Conservation (phyloP, 2,113 vertebrate species). For the Corythaixoides concolor region DNA sequence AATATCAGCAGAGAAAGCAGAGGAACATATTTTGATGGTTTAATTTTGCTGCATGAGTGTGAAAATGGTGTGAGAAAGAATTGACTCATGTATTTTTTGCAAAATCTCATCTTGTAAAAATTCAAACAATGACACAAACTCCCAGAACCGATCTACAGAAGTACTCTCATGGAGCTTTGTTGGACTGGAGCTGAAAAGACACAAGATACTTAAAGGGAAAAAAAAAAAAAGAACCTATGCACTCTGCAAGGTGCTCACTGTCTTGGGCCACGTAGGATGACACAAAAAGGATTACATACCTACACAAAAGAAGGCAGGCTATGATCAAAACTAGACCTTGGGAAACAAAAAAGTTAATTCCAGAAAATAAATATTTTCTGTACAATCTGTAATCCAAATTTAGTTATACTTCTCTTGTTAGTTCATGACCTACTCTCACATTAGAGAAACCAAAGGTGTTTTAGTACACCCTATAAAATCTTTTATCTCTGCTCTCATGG, state of each 20-base stretch:
- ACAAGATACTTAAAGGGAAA: neutral
- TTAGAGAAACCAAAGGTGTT: neutral
- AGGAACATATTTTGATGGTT: slow-evolving; percentile 7
- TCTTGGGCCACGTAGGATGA: too few species aligned
- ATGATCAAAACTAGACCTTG: neutral
- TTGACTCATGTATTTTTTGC: neutral
- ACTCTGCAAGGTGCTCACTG: neutral
- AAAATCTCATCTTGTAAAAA: neutral
- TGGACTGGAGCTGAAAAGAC: neutral
- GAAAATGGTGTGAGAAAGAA: slow-evolving; percentile 19
- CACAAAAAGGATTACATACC: neutral
- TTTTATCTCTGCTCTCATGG: neutral
- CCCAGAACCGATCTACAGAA: neutral
- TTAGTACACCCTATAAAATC: neutral
- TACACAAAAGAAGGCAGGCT: neutral
- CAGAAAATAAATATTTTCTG: neutral
- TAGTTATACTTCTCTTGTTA: neutral
- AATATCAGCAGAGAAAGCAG: neutral
- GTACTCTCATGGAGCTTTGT: neutral
- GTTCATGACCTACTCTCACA: neutral
- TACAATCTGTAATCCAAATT: neutral
- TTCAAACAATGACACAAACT: neutral
- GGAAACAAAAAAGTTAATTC: neutral
- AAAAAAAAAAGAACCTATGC: neutral
- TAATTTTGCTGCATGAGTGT: neutral